These are phyloP conservation scores for Bothrops alternatus DNA, from an alignment of 2,797 vertebrate species.

Conservation along the genomic window DNA sequence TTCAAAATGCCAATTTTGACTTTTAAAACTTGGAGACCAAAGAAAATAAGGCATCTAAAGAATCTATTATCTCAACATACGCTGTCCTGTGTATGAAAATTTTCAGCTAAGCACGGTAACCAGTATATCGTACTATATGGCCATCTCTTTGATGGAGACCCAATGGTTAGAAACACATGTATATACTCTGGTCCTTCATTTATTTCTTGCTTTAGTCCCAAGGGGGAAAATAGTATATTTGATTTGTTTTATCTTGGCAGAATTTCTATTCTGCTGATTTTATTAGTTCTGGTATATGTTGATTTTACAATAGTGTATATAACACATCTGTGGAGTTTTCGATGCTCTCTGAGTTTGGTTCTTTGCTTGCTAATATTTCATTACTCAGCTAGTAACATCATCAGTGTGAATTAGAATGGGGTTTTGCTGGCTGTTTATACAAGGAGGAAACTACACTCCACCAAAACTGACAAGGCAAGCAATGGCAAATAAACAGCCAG, in stretches of 20 bases:
- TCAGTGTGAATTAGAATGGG: background rate
- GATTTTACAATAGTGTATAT: background rate
- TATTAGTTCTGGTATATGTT: background rate
- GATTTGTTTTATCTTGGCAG: background rate
- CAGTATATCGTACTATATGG: background rate
- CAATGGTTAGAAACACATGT: background rate
- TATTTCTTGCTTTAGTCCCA: background rate
- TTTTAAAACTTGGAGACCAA: background rate
- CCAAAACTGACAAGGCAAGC: background rate
- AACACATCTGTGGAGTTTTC: background rate
- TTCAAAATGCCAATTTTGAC: background rate
- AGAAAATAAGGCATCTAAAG: background rate
- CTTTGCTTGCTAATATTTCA: background rate
- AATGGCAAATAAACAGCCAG: background rate
- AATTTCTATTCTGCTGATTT: background rate
- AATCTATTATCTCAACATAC: background rate
- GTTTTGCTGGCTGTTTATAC: background rate
- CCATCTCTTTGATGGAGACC: background rate
- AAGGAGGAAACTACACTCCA: background rate
- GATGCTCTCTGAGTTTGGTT: background rate
- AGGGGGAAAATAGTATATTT: background rate
- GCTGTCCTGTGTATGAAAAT: background rate
- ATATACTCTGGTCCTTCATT: background rate
- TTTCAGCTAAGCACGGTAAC: background rate
- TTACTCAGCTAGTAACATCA: background rate